phyloP scores from a whole-genome alignment of 2,113 vertebrate genomes.

The Gallinago media region DNA sequence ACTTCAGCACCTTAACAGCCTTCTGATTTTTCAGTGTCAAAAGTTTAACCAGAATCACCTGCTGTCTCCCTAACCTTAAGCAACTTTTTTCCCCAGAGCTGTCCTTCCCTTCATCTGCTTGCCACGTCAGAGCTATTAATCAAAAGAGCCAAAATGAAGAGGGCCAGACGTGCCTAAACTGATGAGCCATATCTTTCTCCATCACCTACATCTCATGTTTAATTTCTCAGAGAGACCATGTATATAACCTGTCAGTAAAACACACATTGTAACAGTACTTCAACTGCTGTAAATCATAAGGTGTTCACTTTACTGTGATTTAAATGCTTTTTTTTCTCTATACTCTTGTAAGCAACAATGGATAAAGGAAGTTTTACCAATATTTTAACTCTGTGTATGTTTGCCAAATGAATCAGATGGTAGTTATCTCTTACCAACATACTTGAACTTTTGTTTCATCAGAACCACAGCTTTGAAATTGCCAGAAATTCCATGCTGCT shows the following conservation, averaged over 20 bases:
- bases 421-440: neutral
- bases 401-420: neutral
- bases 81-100: neutral
- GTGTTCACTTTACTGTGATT: neutral
- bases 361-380: neutral
- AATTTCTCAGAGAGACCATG: neutral
- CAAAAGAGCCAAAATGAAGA: neutral
- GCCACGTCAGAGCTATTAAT: neutral
- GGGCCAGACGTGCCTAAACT: neutral
- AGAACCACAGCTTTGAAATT: neutral
- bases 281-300: neutral
- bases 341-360: neutral
- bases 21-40: slow-evolving; percentile 16
- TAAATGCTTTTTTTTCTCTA: neutral
- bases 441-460: neutral
- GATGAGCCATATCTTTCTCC: neutral
- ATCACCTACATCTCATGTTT: neutral
- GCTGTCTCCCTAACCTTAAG: neutral
- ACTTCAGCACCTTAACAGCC: neutral
- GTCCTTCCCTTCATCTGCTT: neutral
- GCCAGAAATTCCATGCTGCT: neutral
- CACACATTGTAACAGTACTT: neutral
- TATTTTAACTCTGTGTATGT: neutral
- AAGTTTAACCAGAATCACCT: slow-evolving; percentile 19
- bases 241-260: neutral